Base-by-base conservation (phyloP, 2,797 vertebrate genomes). In the Semotilus atromaculatus region DNA sequence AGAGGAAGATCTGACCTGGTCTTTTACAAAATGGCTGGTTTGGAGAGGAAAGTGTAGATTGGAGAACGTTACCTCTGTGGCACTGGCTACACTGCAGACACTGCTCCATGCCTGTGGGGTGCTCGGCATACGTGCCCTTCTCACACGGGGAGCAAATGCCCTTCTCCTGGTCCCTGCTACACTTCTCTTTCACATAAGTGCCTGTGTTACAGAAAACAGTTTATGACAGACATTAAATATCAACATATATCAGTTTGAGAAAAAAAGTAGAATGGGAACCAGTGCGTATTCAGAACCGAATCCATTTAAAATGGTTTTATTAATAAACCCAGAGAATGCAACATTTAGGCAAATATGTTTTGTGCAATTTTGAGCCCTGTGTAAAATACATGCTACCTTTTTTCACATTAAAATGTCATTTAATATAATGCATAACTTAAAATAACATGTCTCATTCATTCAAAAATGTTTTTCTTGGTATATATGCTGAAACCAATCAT, bases 41-140 rank as follows among this genome's bases (percentile, higher is more conserved):
- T 66, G 34, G 36, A 48, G 31, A 48, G 40, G 9, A 29, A 8
- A 53, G 43, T n/a, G 31, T 2, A 70, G 38, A 74, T 34, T 19
- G 31, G 8, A 71, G 40, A 70, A 43, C 7, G 2, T 91, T 94
- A 96, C 95, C 95, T 87, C 62, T 90, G 87, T 94, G 95, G 73
- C 95, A 96, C 88, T 94, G 93, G 3, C 92, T 95, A 11, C 95
- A 96, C 18, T 93, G 94, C 88, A 96, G 85, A 84, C 95, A 96
- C 87, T 93, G 93, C 79, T 85, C 87, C 95, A 96, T 95, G 81
- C 95, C 95, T 10, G 95, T 96, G 83, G 94, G 92, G 89, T 96
- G 95, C 85, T 95, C 95, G 0, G 95, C 95, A 92, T 94, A 95
- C 1, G 94, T 95, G 21, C 93, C 94, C 0, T 88, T 48, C 14